Base-by-base conservation (phyloP, 2,797 vertebrate genomes). In the Leptatherina wallacei region DNA sequence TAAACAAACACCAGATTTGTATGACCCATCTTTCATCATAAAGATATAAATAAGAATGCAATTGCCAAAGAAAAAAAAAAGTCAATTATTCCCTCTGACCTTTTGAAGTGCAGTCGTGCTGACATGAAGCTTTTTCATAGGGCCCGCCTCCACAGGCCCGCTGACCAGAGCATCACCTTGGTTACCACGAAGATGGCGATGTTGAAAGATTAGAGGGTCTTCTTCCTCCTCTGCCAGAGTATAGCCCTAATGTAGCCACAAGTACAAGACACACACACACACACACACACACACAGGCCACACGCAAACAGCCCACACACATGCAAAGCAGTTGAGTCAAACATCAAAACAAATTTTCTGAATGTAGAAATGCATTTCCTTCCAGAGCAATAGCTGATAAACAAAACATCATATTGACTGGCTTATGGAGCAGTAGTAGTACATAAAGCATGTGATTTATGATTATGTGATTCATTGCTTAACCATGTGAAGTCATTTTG, bases 61-160 rank as follows among this genome's bases (percentile, higher is more conserved):
- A 10, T 55, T 75, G 54, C 22, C 2, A 2, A 61, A 44, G 14
- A n/a, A n/a, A 8, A 11, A 29, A 24, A 57, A 40, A 47, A 4
- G 6, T 0, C 1, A 65, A 42, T 33, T 11, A 10, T 44, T 38
- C 32, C 32, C 1, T 60, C 89, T 75, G 36, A 97, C 98, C 97
- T 99, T 99, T 89, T 99, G 98, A 51, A 99, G 93, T 57, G 99
- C 99, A 20, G 98, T 98, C 35, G 98, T 99, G 96, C 98, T 99
- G 90, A 99, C 98, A 0, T 99, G 98, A 6, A 99, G 89, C 80
- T 99, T 99, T 92, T 99, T 99, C 98, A 99, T 99, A 3, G 98
- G 97, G 12, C 98, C 98, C 0, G 96, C 95, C 80, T 99, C 98
- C 55, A 97, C 96, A 0, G 98, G 97, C 24, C 96, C 97, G 33